These are phyloP conservation scores for Tokudaia muenninki DNA, from an alignment of 2,797 vertebrate species.

Conservation along the genomic window DNA sequence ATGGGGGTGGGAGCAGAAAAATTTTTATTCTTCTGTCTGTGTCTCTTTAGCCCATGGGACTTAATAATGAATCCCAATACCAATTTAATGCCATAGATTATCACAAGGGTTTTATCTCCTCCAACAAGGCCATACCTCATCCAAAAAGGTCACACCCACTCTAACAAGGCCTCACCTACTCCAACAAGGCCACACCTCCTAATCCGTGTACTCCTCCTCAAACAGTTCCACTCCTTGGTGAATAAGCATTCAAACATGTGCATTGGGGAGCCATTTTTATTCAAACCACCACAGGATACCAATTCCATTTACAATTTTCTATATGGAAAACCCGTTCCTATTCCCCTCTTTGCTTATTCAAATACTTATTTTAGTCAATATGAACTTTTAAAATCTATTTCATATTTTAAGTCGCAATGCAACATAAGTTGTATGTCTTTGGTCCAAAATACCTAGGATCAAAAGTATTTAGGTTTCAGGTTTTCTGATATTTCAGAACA, in stretches of 20 bases:
- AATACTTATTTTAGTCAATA: background rate
- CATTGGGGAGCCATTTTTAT: background rate
- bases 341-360: background rate
- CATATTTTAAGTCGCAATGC: background rate
- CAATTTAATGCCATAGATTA: background rate
- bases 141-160: background rate
- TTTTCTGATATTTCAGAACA: background rate
- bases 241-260: background rate
- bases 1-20: background rate
- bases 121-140: background rate
- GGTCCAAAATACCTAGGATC: background rate
- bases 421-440: background rate
- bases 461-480: background rate
- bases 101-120: background rate
- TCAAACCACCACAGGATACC: background rate
- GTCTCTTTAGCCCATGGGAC: background rate
- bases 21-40: background rate
- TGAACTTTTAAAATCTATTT: background rate
- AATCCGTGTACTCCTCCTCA: background rate
- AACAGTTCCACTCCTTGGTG: background rate
- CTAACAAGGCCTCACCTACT: background rate
- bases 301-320: background rate
- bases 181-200: background rate
- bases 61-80: background rate
- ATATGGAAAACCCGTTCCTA: background rate